Percentiles rank a stretch among this genome's conserved stretches.
Conservation (phyloP, 2,113 vertebrate species). For the Cervus canadensis region DNA sequence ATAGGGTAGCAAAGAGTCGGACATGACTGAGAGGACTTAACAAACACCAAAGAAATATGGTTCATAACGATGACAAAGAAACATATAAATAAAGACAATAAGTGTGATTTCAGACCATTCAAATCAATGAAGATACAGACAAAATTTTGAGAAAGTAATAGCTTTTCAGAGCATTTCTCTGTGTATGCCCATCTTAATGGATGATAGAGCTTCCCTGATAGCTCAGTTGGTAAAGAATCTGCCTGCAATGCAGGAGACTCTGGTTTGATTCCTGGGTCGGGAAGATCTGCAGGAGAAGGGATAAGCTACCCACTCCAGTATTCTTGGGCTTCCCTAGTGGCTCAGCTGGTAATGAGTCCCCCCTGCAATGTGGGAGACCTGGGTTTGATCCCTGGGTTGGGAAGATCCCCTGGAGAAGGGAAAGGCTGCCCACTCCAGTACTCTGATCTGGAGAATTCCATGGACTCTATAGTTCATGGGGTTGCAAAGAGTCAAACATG, state of each 20-base stretch:
- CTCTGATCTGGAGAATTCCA: not conserved
- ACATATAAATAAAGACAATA: not conserved
- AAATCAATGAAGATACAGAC: not conserved
- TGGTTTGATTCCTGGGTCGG: too few relatives aligned
- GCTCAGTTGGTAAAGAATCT: too few relatives aligned
- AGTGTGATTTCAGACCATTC: not conserved
- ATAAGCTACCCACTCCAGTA: too few relatives aligned
- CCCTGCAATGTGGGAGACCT: not conserved
- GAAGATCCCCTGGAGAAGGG: not conserved
- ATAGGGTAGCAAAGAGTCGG: rapidly evolving
- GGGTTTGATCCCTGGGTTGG: not conserved
- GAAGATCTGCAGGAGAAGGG: too few relatives aligned
- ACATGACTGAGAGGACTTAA: not conserved
- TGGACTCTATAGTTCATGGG: not conserved
- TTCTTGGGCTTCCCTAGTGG: too few relatives aligned
- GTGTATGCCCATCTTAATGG: not conserved
- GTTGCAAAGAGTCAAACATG: not conserved
- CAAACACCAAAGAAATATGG: not conserved
- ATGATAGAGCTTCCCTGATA: not conserved
- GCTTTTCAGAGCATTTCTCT: not conserved
- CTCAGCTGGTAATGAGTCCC: not conserved
- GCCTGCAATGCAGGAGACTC: too few relatives aligned
- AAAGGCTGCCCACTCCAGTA: not conserved
- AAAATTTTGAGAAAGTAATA: not conserved
- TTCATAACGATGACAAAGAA: not conserved